These are phyloP conservation scores for Brachypteracias leptosomus DNA, from an alignment of 2,113 vertebrate species.

Conservation along the genomic window DNA sequence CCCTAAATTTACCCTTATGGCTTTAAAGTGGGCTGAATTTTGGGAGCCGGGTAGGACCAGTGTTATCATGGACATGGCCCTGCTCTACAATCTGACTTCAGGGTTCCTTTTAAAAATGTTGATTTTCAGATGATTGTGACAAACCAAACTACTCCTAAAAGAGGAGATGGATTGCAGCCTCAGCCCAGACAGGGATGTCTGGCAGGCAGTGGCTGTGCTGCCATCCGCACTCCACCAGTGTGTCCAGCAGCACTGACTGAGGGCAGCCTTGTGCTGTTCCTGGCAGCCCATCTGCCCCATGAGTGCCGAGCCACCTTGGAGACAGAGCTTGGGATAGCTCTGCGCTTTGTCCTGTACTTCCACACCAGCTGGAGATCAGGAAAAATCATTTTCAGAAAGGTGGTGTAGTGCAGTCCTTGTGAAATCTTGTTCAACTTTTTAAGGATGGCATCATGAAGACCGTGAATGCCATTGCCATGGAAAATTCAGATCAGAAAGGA, in stretches of 20 bases:
- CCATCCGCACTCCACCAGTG: rapidly evolving
- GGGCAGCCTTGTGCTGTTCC: not conserved
- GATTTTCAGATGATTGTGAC: not conserved
- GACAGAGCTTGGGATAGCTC: rapidly evolving
- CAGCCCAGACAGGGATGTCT: not conserved
- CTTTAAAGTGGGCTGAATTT: not conserved
- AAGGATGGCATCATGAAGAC: not conserved
- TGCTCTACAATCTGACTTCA: not conserved
- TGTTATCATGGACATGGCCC: rapidly evolving
- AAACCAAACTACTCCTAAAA: not conserved
- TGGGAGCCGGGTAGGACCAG: not conserved
- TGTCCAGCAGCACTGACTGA: not conserved
- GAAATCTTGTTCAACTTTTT: not conserved
- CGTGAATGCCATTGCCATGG: not conserved
- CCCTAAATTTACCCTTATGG: not conserved
- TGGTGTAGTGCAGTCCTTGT: rapidly evolving
- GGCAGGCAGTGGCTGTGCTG: not conserved
- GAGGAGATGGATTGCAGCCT: not conserved
- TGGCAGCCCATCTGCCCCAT: rapidly evolving
- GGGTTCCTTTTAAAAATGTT: not conserved
- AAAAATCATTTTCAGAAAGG: not conserved
- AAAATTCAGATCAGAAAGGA: not conserved
- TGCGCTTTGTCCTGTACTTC: not conserved
- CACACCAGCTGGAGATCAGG: rapidly evolving
- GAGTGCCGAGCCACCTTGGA: rapidly evolving